These are phyloP conservation scores for Spisula solida DNA, from an alignment of 2,888 invertebrate species.

Conservation along the genomic window DNA sequence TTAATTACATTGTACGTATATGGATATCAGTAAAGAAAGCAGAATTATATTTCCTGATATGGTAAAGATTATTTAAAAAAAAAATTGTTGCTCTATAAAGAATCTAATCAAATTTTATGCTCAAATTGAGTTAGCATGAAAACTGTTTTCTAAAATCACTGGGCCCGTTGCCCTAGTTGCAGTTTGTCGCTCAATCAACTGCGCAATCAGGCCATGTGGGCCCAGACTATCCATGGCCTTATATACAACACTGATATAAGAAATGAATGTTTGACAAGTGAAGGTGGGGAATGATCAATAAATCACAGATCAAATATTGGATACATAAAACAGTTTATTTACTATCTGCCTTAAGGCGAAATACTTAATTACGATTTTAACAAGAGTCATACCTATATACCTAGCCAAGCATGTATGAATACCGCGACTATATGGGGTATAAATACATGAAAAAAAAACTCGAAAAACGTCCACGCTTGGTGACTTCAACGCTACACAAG, in stretches of 20 bases:
- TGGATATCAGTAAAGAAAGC: too few species aligned
- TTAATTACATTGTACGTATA: too few species aligned
- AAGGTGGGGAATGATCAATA: conserved; percentile 44
- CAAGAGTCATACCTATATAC: conserved; percentile 29
- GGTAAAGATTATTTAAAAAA: too few species aligned
- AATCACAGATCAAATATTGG: conserved; percentile 53
- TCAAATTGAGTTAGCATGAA: too few species aligned
- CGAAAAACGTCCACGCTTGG: not conserved
- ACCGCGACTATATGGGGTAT: not conserved
- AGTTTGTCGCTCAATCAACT: too few species aligned
- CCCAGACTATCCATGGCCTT: too few species aligned
- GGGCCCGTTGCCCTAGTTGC: too few species aligned
- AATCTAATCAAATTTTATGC: too few species aligned
- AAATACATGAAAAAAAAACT: not conserved
- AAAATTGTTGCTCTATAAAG: too few species aligned
- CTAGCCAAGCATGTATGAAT: not conserved
- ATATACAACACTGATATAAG: not conserved
- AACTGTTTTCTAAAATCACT: too few species aligned
- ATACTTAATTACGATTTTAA: conserved; percentile 52
- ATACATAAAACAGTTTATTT: conserved; percentile 56
- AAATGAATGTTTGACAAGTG: conserved; percentile 30
- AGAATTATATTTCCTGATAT: too few species aligned
- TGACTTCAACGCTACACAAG: not conserved
- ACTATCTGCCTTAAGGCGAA: conserved; percentile 53
- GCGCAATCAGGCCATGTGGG: too few species aligned